Evolutionary conservation across 2,888 invertebrate species (phyloP).

Genomic region (Rugalucina vietnamica): DNA sequence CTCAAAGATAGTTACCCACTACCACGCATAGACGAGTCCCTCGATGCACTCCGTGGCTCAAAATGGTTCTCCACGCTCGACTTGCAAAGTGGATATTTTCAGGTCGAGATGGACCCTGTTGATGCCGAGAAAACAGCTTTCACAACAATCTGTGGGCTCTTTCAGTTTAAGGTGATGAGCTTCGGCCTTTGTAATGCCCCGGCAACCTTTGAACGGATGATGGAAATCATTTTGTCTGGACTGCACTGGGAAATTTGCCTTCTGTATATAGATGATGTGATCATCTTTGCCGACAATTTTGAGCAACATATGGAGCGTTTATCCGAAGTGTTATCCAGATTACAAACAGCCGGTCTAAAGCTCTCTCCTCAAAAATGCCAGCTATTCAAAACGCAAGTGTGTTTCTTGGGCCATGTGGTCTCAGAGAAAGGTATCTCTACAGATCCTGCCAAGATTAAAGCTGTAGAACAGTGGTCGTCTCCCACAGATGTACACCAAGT

Average conservation of each 20-base stretch:
- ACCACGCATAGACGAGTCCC: slow-evolving; percentile 33
- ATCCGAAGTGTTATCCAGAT: background rate
- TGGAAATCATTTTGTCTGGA: background rate
- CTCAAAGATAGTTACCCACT: slow-evolving; percentile 37
- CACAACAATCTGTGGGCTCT: slow-evolving; percentile 10
- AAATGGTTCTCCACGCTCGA: slow-evolving; percentile 38
- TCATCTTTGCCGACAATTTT: slow-evolving; percentile 18
- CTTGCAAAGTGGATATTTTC: slow-evolving; percentile 22
- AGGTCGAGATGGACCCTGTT: background rate
- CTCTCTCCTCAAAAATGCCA: background rate
- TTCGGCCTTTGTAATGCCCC: slow-evolving; percentile 21
- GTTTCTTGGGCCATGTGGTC: slow-evolving; percentile 2
- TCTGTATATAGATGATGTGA: slow-evolving; percentile 57
- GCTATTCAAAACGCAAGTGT: background rate
- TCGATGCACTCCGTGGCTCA: slow-evolving; percentile 26
- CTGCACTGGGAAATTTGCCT: slow-evolving; percentile 30
- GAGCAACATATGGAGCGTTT: background rate
- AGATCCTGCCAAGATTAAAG: background rate
- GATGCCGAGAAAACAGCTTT: slow-evolving; percentile 21
- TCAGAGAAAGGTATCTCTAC: background rate
- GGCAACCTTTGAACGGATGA: slow-evolving; percentile 8
- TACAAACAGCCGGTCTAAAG: background rate
- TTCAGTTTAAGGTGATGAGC: background rate
- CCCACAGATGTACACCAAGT: background rate
- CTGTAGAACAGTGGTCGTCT: background rate